phyloP scores from a whole-genome alignment of 2,113 vertebrate genomes.

The Sula dactylatra region DNA sequence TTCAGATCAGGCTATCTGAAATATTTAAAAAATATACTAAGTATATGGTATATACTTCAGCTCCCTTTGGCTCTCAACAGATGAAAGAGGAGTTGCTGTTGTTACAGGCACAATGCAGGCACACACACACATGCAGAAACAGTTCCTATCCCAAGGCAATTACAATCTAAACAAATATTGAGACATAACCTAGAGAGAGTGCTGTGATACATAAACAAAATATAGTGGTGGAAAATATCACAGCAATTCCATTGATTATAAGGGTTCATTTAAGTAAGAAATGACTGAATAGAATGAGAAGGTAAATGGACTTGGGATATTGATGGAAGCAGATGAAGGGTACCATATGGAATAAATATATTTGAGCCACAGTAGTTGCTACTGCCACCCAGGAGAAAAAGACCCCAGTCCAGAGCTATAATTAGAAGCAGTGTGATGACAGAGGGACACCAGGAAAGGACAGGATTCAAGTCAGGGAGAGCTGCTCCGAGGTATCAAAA shows the following conservation, averaged over 20 bases:
- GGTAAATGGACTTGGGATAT: not conserved
- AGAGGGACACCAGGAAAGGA: not conserved
- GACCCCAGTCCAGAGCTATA: not conserved
- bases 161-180: not conserved
- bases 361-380: not conserved
- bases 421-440: not conserved
- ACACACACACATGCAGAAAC: rapidly evolving
- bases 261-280: not conserved
- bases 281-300: not conserved
- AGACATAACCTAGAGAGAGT: not conserved
- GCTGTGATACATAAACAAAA: not conserved
- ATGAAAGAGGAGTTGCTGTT: not conserved
- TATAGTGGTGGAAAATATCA: not conserved
- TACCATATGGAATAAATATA: not conserved
- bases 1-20: not conserved
- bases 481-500: not conserved
- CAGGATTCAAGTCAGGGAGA: not conserved
- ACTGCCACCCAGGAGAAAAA: not conserved
- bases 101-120: not conserved
- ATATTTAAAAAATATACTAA: not conserved
- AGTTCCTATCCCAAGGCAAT: not conserved
- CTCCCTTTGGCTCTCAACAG: not conserved
- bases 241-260: not conserved
- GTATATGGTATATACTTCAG: not conserved
- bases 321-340: not conserved